Conservation (phyloP, 2,797 vertebrate species). For the Hozukius guyotensis region DNA sequence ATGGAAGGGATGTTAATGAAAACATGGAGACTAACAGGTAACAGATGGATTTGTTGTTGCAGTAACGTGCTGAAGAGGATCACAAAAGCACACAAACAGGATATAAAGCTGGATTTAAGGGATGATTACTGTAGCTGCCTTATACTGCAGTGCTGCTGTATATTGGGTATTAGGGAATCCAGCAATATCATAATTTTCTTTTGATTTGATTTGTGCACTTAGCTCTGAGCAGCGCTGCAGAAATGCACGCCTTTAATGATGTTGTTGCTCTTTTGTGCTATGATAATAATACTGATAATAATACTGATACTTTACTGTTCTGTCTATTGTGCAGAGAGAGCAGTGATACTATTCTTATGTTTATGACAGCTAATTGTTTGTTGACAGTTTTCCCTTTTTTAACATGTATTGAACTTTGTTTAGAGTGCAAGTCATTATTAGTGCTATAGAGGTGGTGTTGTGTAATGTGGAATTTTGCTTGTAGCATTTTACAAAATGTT, state of each 20-base stretch:
- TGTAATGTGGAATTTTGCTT: slow-evolving; percentile 23
- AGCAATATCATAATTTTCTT: slow-evolving; percentile 4
- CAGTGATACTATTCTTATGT: slow-evolving; percentile 2
- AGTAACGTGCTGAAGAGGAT: neutral
- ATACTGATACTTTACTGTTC: neutral
- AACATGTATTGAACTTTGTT: neutral
- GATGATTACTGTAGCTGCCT: neutral
- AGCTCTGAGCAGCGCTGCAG: neutral
- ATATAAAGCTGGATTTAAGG: slow-evolving; percentile 24
- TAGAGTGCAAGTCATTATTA: neutral
- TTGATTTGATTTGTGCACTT: slow-evolving; percentile 18
- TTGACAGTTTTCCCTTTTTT: neutral
- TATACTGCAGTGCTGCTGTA: neutral
- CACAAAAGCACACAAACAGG: slow-evolving; percentile 7
- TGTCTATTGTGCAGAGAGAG: slow-evolving; percentile 11
- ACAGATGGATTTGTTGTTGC: slow-evolving; percentile 6
- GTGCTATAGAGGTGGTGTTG: neutral
- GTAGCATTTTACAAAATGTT: slow-evolving; percentile 62
- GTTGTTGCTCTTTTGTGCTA: slow-evolving; percentile 11
- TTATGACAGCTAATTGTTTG: slow-evolving; percentile 13
- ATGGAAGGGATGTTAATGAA: neutral
- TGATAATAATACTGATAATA: neutral
- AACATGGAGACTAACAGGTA: neutral
- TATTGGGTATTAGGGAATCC: neutral
- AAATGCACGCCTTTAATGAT: slow-evolving; percentile 11